Evolutionary conservation across 2,113 vertebrate genomes (phyloP), one percentile per base, ranked within the genome.

Genomic region (Ciconia boyciana): DNA sequence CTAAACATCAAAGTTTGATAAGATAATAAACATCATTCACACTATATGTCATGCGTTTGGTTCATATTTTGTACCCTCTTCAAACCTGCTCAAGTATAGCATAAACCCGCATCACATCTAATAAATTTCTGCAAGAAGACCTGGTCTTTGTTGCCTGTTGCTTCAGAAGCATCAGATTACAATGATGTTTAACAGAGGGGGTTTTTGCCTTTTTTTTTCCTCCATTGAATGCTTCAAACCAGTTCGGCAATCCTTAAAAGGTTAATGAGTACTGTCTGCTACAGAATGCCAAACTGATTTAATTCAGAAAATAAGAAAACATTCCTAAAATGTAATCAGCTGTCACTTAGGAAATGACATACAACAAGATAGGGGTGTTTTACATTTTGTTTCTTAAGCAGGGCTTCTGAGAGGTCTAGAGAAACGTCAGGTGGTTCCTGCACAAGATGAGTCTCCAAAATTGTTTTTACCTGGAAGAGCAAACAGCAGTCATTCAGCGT

Each of bases 251-350:
- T 83, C 84, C 81, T 95, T 96, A 93, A 96, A 96, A 96, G 91
- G 91, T 96, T 96, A 96, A 96, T 85, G 75, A 96, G 93, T 94
- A 72, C 87, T 94, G 79, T 68, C 90, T 95, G 70, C 93, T 96
- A 83, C 82, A 88, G 84, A 93, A 83, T 96, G 91, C 90, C 89
- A 91, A 76, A 89, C 87, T 82, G 94, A 87, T 93, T 95, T 96
- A 94, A 96, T 96, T 95, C 94, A 93, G 89, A 94, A 96, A 94
- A 94, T 5, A 21, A 95, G 81, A 95, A 97, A 96, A 93, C 93
- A 91, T 90, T 79, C 95, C 58, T 85, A 90, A 97, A 96, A 93
- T 0, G 72, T 68, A 94, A 96, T 90, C 95, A 95, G 81, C 91
- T 96, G 87, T 88, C 95, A 96, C 84, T 94, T 90, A 60, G 66